Conservation (phyloP, 2,888 invertebrate genomes). For the Zygaena filipendulae region DNA sequence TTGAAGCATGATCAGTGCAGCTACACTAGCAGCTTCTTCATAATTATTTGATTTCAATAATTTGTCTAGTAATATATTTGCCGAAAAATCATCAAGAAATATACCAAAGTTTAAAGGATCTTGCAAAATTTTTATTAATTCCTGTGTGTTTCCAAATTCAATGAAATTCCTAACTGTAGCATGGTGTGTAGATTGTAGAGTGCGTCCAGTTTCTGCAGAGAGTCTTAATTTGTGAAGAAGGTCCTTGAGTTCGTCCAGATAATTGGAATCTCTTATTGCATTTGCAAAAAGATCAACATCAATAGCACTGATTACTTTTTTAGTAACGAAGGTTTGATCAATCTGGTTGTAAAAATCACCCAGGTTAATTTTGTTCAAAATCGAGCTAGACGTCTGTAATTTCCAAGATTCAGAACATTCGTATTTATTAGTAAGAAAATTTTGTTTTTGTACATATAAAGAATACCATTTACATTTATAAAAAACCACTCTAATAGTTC, state of each 20-base stretch:
- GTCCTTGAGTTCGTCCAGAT: conserved; percentile 79
- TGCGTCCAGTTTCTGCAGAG: conserved; percentile 76
- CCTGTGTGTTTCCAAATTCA: conserved; percentile 64
- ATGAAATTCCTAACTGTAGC: conserved; percentile 76
- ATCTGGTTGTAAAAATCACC: conserved; percentile 77
- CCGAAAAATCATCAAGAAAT: conserved; percentile 85
- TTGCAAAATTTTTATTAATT: conserved; percentile 77
- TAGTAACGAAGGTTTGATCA: conserved; percentile 72
- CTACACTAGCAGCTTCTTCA: conserved; percentile 79
- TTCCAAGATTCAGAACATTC: conserved; percentile 79
- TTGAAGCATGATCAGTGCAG: conserved; percentile 86
- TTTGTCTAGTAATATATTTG: conserved; percentile 83
- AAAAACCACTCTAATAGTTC: conserved; percentile 22
- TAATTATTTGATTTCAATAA: conserved; percentile 77
- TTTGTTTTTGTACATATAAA: conserved; percentile 31
- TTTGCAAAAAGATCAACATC: conserved; percentile 88
- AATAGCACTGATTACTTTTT: conserved; percentile 75
- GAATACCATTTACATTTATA: conserved; percentile 18
- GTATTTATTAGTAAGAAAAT: conserved; percentile 78
- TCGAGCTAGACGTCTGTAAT: conserved; percentile 67
- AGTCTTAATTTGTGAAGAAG: conserved; percentile 77
- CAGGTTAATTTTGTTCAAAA: conserved; percentile 72
- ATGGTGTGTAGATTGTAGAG: conserved; percentile 84
- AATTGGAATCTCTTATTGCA: conserved; percentile 61
- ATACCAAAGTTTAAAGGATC: conserved; percentile 90